Percentiles rank a stretch among this genome's conserved stretches.
Evolutionary conservation across 1,140 invertebrate species (phyloP).

Genomic region (Archegozetes longisetosus): DNA sequence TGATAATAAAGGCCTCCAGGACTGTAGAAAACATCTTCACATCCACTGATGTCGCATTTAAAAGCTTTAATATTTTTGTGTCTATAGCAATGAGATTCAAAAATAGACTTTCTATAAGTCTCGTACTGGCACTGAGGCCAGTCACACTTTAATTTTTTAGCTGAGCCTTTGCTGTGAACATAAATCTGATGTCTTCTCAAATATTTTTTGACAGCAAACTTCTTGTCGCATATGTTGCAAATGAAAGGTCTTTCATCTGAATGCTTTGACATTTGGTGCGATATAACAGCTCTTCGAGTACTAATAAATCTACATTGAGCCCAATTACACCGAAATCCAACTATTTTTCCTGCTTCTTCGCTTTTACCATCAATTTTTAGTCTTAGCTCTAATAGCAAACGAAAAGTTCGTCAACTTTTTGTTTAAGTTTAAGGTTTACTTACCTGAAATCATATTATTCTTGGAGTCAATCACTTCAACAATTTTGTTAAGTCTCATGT

Average conservation of each 20-base stretch:
- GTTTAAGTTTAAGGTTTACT: not conserved
- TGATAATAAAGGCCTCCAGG: not conserved
- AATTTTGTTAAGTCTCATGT: too few relatives aligned
- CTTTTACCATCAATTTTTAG: not conserved
- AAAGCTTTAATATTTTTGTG: not conserved
- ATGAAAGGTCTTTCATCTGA: not conserved
- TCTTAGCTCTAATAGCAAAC: not conserved
- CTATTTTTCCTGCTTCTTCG: not conserved
- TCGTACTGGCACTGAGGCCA: not conserved
- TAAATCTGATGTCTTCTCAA: not conserved
- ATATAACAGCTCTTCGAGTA: not conserved
- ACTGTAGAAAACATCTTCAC: not conserved
- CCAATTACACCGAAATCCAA: not conserved
- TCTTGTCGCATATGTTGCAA: not conserved
- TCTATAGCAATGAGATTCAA: not conserved
- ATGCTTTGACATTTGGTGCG: not conserved
- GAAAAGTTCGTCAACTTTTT: not conserved
- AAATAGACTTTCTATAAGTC: not conserved
- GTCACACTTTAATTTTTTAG: not conserved
- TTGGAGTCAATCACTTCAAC: too few relatives aligned
- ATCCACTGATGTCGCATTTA: not conserved
- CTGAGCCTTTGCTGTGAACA: not conserved
- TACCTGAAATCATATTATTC: too few relatives aligned
- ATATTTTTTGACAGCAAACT: not conserved
- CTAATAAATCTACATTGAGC: not conserved